Percentiles rank a stretch among this genome's conserved stretches.
Conservation (phyloP, 35 echinoderm and acorn worm species). For the Diadema setosum region DNA sequence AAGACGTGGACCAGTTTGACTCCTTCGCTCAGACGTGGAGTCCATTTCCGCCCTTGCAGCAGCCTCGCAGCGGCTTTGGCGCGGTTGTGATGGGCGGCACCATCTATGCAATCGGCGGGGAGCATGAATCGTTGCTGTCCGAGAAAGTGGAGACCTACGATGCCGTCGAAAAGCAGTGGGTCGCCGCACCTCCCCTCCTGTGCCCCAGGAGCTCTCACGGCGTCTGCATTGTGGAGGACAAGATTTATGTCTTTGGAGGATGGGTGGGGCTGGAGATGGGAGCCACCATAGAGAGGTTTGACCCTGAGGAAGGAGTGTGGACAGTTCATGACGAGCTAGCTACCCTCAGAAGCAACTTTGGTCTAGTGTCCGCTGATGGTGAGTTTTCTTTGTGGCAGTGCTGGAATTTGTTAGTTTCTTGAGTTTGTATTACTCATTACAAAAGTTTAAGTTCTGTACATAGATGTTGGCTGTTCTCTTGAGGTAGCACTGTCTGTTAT, state of each 20-base stretch:
- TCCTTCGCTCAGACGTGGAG: slow-evolving; percentile 79
- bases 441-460: too few species aligned
- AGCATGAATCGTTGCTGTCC: slow-evolving; percentile 74
- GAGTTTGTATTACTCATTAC: too few species aligned
- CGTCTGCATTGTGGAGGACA: slow-evolving; percentile 54
- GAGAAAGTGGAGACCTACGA: slow-evolving; percentile 78
- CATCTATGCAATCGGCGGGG: slow-evolving; percentile 83
- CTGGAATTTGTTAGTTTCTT: too few species aligned
- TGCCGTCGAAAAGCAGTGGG: slow-evolving; percentile 61
- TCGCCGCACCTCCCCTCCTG: slow-evolving; percentile 18
- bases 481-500: too few species aligned
- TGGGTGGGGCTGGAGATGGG: slow-evolving; percentile 71
- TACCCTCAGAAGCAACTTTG: slow-evolving; percentile 64
- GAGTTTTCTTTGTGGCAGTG: not conserved
- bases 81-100: slow-evolving; percentile 54
- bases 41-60: slow-evolving; percentile 39
- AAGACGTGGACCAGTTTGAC: slow-evolving; percentile 69
- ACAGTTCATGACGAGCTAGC: slow-evolving; percentile 41
- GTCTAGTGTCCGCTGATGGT: slow-evolving; percentile 65
- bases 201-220: slow-evolving; percentile 73
- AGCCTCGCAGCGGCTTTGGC: slow-evolving; percentile 64
- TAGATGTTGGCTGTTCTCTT: too few species aligned
- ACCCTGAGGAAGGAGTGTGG: slow-evolving; percentile 64
- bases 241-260: slow-evolving; percentile 88
- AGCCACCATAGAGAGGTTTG: slow-evolving; percentile 59